phyloP scores from a whole-genome alignment of 2,797 vertebrate species.

The Enteromius anoplus region DNA sequence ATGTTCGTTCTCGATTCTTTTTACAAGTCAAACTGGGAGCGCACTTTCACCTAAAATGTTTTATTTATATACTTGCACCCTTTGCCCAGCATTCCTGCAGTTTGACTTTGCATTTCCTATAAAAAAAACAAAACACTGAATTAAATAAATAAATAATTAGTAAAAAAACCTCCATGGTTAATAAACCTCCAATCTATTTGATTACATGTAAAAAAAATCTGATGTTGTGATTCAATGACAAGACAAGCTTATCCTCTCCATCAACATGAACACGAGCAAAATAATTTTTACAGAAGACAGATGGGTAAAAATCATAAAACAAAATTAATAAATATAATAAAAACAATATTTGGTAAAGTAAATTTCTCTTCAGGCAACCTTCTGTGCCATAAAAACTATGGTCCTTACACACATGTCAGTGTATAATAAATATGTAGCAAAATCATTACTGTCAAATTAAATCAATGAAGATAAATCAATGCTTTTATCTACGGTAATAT shows the following conservation, averaged over 20 bases:
- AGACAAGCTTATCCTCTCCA: neutral
- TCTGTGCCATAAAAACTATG: neutral
- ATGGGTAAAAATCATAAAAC: neutral
- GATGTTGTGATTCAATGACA: neutral
- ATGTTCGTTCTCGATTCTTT: neutral
- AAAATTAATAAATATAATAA: neutral
- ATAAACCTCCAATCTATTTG: neutral
- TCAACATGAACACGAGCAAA: neutral
- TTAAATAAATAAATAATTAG: no score
- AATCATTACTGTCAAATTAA: neutral
- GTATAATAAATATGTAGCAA: neutral
- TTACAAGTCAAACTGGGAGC: constrained; percentile 5
- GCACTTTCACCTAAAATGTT: neutral
- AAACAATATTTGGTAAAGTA: neutral
- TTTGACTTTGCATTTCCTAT: neutral
- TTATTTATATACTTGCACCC: neutral
- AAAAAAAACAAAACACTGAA: neutral
- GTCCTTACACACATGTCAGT: neutral
- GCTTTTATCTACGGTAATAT: neutral
- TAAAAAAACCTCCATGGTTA: no score
- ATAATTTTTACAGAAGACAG: neutral
- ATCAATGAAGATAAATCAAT: no score
- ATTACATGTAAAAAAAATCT: neutral
- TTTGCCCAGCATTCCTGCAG: neutral
- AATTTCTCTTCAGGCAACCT: neutral